Evolutionary conservation across 2,113 vertebrate species (phyloP).

Genomic region (Grallaria varia): DNA sequence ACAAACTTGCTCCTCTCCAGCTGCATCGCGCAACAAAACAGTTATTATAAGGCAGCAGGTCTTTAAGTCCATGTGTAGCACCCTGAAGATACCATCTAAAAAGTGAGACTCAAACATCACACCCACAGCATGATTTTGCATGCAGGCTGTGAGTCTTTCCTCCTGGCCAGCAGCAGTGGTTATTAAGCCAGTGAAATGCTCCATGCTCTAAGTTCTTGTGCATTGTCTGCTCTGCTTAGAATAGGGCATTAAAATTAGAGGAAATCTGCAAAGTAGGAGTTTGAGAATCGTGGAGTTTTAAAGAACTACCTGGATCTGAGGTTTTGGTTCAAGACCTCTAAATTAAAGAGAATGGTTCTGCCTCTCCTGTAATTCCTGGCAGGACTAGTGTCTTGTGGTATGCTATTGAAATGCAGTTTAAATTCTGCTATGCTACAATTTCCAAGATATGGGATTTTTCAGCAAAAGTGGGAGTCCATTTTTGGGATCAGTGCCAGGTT

Average conservation of each 20-base stretch:
- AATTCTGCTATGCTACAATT: background rate
- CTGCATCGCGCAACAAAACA: background rate
- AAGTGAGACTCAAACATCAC: background rate
- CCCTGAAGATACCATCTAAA: background rate
- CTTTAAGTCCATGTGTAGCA: background rate
- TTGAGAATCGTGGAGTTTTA: background rate
- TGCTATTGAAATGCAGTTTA: background rate
- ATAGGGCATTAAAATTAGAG: background rate
- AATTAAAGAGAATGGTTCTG: background rate
- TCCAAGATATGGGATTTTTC: background rate
- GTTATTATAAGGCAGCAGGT: background rate
- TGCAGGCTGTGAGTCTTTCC: background rate
- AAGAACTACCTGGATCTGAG: background rate
- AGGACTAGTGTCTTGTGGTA: background rate
- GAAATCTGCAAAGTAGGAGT: background rate
- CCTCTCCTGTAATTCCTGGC: background rate
- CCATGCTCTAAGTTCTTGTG: background rate
- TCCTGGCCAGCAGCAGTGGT: background rate
- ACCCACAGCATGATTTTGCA: background rate
- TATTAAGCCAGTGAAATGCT: background rate
- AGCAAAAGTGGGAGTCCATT: background rate
- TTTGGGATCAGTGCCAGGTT: background rate
- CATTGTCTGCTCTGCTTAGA: background rate
- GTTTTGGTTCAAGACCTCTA: background rate
- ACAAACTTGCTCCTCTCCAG: background rate